phyloP scores from a whole-genome alignment of 2,113 vertebrate genomes.

The Tetrax tetrax region DNA sequence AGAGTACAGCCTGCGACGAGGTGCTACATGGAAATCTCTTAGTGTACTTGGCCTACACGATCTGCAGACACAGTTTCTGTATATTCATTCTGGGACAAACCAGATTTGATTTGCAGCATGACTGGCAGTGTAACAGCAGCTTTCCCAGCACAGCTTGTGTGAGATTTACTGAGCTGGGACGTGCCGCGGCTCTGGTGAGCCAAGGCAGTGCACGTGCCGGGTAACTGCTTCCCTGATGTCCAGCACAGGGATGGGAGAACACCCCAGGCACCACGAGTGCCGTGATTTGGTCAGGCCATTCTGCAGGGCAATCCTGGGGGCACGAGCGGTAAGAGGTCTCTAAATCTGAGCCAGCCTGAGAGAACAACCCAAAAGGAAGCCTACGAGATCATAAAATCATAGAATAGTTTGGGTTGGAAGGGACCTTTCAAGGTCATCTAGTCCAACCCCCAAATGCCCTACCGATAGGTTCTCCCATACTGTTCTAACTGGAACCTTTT shows the following conservation, averaged over 20 bases:
- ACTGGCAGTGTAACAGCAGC: not conserved
- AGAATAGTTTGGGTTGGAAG: too few relatives aligned
- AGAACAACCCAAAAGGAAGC: not conserved
- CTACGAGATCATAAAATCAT: too few relatives aligned
- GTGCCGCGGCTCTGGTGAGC: not conserved
- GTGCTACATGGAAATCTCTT: not conserved
- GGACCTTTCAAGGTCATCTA: too few relatives aligned
- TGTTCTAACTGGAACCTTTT: not conserved
- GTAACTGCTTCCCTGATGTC: not conserved
- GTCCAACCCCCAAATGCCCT: too few relatives aligned
- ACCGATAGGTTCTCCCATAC: not conserved
- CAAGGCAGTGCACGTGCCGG: not conserved
- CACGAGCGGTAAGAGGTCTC: not conserved
- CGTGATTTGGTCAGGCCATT: not conserved
- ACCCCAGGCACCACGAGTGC: not conserved
- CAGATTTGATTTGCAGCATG: not conserved
- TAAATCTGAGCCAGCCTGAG: not conserved
- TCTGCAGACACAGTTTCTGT: not conserved
- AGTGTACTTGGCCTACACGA: not conserved
- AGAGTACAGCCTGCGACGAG: not conserved
- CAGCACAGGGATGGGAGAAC: not conserved
- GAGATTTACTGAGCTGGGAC: not conserved
- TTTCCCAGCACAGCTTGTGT: not conserved
- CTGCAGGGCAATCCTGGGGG: not conserved
- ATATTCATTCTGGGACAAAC: not conserved